Conservation (phyloP, 2,113 vertebrate species). For the Uropsilus gracilis region DNA sequence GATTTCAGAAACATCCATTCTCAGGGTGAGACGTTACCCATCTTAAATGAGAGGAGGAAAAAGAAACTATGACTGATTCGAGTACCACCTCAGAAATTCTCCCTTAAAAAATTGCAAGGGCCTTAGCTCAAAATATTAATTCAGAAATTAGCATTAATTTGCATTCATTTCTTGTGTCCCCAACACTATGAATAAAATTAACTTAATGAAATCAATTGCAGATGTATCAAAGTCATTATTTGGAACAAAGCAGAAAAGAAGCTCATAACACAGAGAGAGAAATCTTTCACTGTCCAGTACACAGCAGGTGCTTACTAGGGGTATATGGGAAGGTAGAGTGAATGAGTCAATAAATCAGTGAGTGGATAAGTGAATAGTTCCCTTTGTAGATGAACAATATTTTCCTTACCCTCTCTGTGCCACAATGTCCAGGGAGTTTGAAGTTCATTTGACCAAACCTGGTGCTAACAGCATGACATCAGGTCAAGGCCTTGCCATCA, state of each 20-base stretch:
- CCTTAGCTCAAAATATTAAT: constrained; percentile 36
- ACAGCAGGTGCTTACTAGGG: not conserved
- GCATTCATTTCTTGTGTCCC: not conserved
- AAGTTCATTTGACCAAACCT: not conserved
- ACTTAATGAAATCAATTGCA: constrained; percentile 40
- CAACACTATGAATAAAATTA: constrained; percentile 60
- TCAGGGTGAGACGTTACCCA: not conserved
- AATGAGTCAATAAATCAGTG: not conserved
- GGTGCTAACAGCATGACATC: not conserved
- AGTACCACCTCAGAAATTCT: not conserved
- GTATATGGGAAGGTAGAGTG: not conserved
- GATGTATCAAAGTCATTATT: constrained; percentile 32
- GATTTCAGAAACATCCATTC: not conserved
- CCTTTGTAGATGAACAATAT: not conserved
- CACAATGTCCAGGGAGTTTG: not conserved
- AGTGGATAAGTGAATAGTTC: not conserved
- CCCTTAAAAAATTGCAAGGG: constrained; percentile 30
- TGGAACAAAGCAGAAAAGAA: constrained; percentile 42
- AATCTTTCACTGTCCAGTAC: not conserved
- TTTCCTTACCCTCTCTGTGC: not conserved
- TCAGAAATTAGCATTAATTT: constrained; percentile 59
- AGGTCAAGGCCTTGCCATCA: not conserved
- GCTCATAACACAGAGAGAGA: not conserved
- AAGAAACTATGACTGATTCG: not conserved
- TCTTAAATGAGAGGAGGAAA: not conserved